These are phyloP conservation scores for Patiria pectinifera DNA, from an alignment of 53 echinoderm and acorn worm species.

Conservation along the genomic window DNA sequence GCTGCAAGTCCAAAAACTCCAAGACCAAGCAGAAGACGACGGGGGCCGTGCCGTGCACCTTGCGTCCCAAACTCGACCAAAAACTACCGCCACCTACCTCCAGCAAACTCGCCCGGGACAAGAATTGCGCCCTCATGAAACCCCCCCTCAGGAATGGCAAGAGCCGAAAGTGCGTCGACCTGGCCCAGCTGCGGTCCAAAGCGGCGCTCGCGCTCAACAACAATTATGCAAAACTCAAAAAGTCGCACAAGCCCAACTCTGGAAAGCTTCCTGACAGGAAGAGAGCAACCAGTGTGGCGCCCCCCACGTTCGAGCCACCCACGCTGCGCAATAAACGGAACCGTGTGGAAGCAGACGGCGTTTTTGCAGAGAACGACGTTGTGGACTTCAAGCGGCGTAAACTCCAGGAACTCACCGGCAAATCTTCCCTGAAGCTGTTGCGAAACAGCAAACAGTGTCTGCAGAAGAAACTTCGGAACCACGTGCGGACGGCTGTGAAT, in stretches of 20 bases:
- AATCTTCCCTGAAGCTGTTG: slow-evolving; percentile 61
- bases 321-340: slow-evolving; percentile 52
- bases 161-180: slow-evolving; percentile 31
- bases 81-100: slow-evolving; percentile 75
- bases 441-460: slow-evolving; percentile 51
- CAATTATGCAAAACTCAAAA: slow-evolving; percentile 45
- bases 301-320: slow-evolving; percentile 45
- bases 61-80: slow-evolving; percentile 55
- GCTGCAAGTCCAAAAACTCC: slow-evolving; percentile 24
- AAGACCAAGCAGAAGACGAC: slow-evolving; percentile 35
- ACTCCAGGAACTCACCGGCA: slow-evolving; percentile 36
- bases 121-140: slow-evolving; percentile 61
- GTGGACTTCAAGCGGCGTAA: slow-evolving; percentile 46
- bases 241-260: slow-evolving; percentile 15
- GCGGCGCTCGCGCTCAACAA: slow-evolving; percentile 47
- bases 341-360: slow-evolving; percentile 43
- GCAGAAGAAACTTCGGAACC: slow-evolving; percentile 50
- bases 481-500: slow-evolving; percentile 8
- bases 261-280: slow-evolving; percentile 37
- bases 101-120: slow-evolving; percentile 61
- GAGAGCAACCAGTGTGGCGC: not conserved
- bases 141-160: slow-evolving; percentile 63
- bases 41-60: not conserved
- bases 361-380: slow-evolving; percentile 3
- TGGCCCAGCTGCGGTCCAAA: slow-evolving; percentile 24